Evolutionary conservation across 2,797 vertebrate species (phyloP).

Genomic region (Nannoperca obscura): DNA sequence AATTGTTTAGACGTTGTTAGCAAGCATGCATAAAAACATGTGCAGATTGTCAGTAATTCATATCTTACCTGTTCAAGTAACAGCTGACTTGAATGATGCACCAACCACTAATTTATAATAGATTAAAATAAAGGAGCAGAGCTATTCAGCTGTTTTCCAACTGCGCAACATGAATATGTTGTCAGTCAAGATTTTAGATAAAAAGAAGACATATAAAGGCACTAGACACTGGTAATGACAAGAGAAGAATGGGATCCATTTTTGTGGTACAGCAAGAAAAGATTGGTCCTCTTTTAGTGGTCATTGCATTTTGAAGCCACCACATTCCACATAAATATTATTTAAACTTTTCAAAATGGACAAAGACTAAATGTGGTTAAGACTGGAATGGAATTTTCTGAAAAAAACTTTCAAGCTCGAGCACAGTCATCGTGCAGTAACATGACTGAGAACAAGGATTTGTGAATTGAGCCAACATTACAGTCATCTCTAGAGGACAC

Average conservation of each 20-base stretch:
- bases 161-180: conserved; percentile 30
- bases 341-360: conserved; percentile 1
- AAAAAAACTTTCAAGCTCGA: conserved; percentile 5
- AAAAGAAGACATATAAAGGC: conserved; percentile 32
- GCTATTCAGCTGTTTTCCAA: conserved; percentile 11
- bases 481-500: conserved; percentile 51
- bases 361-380: neutral
- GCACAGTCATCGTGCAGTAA: neutral
- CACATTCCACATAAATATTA: conserved; percentile 3
- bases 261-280: conserved; percentile 7
- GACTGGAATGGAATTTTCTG: conserved; percentile 5
- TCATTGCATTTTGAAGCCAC: neutral
- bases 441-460: conserved; percentile 26
- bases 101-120: conserved; percentile 15
- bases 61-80: neutral
- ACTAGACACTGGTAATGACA: conserved; percentile 23
- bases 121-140: neutral
- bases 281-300: neutral
- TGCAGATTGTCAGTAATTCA: neutral
- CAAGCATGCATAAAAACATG: neutral
- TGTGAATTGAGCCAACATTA: conserved; percentile 17
- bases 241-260: conserved; percentile 2
- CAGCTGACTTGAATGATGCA: conserved; percentile 15
- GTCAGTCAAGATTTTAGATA: conserved; percentile 36
- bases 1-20: conserved; percentile 15